These are phyloP conservation scores for Perognathus longimembris DNA, from an alignment of 2,113 vertebrate species.

Conservation along the genomic window DNA sequence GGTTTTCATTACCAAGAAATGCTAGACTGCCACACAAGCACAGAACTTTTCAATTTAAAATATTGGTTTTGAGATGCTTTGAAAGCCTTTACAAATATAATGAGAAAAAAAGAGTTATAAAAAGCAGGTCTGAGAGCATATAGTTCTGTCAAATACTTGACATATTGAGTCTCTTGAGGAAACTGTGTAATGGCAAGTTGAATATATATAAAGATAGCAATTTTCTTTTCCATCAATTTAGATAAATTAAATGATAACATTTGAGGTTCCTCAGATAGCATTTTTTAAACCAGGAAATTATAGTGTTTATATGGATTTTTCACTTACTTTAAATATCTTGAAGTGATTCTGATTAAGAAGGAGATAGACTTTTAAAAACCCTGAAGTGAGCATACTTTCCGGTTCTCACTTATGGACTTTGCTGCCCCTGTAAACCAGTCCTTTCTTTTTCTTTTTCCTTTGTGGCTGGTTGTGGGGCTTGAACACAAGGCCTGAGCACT, in stretches of 20 bases:
- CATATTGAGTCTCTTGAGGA: background rate
- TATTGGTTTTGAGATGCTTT: background rate
- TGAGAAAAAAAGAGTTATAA: background rate
- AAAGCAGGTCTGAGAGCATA: background rate
- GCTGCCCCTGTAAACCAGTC: background rate
- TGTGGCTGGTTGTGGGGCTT: no score
- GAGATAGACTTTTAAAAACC: background rate
- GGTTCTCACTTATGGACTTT: background rate
- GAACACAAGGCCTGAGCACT: no score
- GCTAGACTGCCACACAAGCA: background rate
- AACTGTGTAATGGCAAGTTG: background rate
- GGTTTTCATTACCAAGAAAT: background rate
- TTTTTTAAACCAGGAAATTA: slow-evolving; percentile 36
- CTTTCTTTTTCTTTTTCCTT: background rate
- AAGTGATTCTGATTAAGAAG: background rate
- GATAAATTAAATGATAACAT: slow-evolving; percentile 19
- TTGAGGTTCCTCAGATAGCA: background rate
- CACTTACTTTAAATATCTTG: background rate
- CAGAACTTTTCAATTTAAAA: background rate
- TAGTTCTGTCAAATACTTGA: background rate
- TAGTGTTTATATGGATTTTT: background rate
- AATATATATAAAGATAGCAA: background rate
- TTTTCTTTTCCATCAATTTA: slow-evolving; percentile 14
- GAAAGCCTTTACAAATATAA: background rate
- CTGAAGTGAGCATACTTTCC: background rate